Conservation (phyloP, 2,113 vertebrate genomes). For the Polyodon spathula region DNA sequence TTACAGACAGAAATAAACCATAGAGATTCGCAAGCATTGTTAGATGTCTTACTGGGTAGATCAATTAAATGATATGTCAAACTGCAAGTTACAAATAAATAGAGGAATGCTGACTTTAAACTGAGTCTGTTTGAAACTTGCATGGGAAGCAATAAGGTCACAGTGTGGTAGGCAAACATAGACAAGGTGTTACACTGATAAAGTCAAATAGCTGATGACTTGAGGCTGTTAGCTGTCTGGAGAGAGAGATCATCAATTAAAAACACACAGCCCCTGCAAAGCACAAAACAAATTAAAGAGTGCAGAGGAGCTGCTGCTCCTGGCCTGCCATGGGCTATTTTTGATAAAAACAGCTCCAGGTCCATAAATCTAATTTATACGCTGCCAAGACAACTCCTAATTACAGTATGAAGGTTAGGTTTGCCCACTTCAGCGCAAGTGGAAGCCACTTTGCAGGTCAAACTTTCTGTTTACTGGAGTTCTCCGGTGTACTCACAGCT, state of each 20-base stretch:
- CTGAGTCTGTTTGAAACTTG: not conserved
- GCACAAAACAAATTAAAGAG: conserved; percentile 11
- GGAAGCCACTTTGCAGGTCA: not conserved
- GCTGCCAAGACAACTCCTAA: conserved; percentile 5
- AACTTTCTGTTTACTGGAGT: not conserved
- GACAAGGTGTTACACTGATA: not conserved
- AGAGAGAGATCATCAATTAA: not conserved
- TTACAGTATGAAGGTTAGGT: not conserved
- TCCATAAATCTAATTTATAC: conserved; percentile 6
- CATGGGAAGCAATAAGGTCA: not conserved
- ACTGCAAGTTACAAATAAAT: too few species aligned
- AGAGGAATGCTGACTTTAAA: not conserved
- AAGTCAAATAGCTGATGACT: conserved; percentile 1
- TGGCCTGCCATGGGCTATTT: conserved; percentile 16
- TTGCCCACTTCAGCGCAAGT: not conserved
- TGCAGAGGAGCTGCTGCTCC: too few species aligned
- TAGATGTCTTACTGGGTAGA: too few species aligned
- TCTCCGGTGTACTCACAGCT: not conserved
- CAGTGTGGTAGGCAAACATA: not conserved
- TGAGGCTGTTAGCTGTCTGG: conserved; percentile 4
- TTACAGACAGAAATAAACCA: too few species aligned
- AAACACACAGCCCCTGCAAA: not conserved
- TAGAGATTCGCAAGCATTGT: too few species aligned
- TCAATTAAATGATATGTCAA: too few species aligned
- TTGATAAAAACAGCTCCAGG: conserved; percentile 6